Evolutionary conservation across 2,888 invertebrate genomes (phyloP).

Genomic region (Microctonus hyperodae): DNA sequence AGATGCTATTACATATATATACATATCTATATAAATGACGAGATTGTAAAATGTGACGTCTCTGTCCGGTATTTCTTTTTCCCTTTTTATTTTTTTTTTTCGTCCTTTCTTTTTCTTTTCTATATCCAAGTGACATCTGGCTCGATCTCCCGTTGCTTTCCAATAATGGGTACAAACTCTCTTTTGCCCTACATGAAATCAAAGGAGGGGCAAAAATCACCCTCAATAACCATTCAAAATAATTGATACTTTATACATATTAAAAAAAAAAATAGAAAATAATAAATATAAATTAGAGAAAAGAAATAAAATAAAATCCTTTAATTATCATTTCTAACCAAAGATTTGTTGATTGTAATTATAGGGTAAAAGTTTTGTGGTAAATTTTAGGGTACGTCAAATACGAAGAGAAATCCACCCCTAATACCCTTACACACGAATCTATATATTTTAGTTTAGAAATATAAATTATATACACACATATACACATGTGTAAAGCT

Average conservation of each 20-base stretch:
- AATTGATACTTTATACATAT: neutral
- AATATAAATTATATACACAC: neutral
- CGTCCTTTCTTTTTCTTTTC: neutral
- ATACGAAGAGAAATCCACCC: neutral
- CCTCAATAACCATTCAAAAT: neutral
- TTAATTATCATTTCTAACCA: neutral
- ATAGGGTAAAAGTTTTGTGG: neutral
- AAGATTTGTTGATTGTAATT: neutral
- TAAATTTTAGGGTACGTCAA: neutral
- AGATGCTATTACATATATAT: neutral
- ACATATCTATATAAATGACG: neutral
- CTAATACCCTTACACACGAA: neutral
- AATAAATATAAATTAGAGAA: neutral
- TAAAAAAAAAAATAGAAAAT: neutral
- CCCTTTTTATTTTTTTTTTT: no score
- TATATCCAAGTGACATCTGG: neutral
- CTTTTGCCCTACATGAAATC: neutral
- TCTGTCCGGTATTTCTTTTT: neutral
- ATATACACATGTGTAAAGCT: neutral
- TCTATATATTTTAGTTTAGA: neutral
- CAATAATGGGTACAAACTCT: neutral
- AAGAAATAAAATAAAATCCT: neutral
- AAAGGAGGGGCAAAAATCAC: neutral
- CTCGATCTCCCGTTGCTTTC: neutral
- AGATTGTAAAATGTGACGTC: neutral